These are phyloP conservation scores for Falco peregrinus DNA, from an alignment of 2,797 vertebrate genomes.

Conservation along the genomic window DNA sequence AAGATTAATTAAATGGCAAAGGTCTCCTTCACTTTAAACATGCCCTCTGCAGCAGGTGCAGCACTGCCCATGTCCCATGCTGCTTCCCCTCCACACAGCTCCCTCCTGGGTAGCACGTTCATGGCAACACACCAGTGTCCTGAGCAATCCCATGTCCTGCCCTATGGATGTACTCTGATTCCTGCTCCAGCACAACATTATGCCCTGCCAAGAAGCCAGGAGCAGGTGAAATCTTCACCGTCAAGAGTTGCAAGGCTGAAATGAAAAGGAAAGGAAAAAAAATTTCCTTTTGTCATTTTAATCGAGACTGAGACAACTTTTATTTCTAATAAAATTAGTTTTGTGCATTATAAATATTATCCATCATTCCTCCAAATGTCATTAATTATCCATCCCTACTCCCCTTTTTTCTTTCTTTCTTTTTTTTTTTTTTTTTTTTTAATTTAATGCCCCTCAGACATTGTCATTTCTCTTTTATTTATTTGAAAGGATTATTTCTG, in stretches of 20 bases:
- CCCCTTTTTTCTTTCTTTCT: too few relatives aligned
- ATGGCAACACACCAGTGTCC: too few relatives aligned
- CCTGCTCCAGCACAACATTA: background rate
- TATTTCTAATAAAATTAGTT: background rate
- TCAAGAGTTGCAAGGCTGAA: background rate
- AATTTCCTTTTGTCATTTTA: background rate
- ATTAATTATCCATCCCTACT: background rate
- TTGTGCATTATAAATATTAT: background rate
- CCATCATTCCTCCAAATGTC: background rate
- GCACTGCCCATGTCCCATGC: background rate
- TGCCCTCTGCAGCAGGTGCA: background rate
- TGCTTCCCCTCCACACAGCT: background rate
- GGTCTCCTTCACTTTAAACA: background rate
- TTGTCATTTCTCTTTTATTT: background rate
- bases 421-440: background rate
- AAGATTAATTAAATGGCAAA: background rate
- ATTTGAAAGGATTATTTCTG: constrained; percentile 18
- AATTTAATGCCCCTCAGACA: background rate
- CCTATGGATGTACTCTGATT: background rate
- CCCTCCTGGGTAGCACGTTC: background rate
- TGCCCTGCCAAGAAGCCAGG: background rate
- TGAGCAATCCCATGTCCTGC: background rate
- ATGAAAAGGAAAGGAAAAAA: background rate
- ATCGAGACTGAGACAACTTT: background rate
- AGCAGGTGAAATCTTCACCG: background rate